Evolutionary conservation across 35 echinoderm and acorn worm species (phyloP), one percentile per base, ranked within the genome.

Genomic region (Apostichopus japonicus): DNA sequence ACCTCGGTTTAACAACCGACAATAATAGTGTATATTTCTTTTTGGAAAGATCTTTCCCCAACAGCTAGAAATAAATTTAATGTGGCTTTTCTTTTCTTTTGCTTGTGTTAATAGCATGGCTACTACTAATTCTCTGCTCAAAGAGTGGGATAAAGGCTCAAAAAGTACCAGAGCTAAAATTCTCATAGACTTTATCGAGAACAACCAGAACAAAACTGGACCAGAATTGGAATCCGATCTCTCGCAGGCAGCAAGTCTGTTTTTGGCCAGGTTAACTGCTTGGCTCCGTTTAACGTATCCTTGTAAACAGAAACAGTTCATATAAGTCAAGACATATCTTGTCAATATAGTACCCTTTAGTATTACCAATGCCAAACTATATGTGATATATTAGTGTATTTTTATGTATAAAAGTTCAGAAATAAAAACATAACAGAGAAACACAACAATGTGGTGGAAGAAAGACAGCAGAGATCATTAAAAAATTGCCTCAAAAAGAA

Each of bases 231-330:
- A 99, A 78, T 88, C 93, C 7, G 95, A 95, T 17, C 95, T 99
- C 83, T 95, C 97, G 10, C 97, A 96, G 67, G 92, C 93, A 54
- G 97, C 97, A 15, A 99, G 97, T 90, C 83, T 99, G 6, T 99
- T 99, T 82, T 77, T 99, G 23, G 93, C 97, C 77, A 90, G 97
- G 44, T 58, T 99, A 2, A 96, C 97, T 17, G 97, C 97, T 11
- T 99, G 97, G 97, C 82, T 99, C 1, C 87, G 97, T 54, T 90
- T 99, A 79, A 96, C 97, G 97, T 99, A 99, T 99, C 97, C 97
- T 96, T 99, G 77, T 7, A 8, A 61, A 61, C 57, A 61, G 13
- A 61, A 61, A 13, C 57, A 13, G 57, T 61, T 61, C 13, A 61
- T 61, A 10, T 6, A 61, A 61, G 13, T 61, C 33, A 44, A 44